Evolutionary conservation across 2,113 vertebrate genomes (phyloP).

Genomic region (Xenopus tropicalis): UCB_Xtro_10.0 CM004450.2:53010501-53011000

Average conservation of each 20-base stretch:
- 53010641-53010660: slow-evolving; percentile 27
- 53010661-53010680: slow-evolving; percentile 14
- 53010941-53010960: no score
- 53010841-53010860: slow-evolving; percentile 9
- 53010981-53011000: no score
- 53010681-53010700: slow-evolving; percentile 39
- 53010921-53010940: not conserved
- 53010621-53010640: slow-evolving; percentile 16
- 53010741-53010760: slow-evolving; percentile 39
- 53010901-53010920: not conserved
- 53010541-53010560: no score
- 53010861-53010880: not conserved
- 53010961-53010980: no score
- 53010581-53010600: slow-evolving; percentile 38
- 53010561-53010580: slow-evolving; percentile 35
- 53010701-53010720: slow-evolving; percentile 39
- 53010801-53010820: slow-evolving; percentile 15
- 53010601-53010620: slow-evolving; percentile 39
- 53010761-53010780: slow-evolving; percentile 43
- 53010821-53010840: not conserved
- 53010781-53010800: slow-evolving; percentile 42
- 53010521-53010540: no score
- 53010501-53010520: no score
- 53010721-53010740: slow-evolving; percentile 41
- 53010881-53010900: slow-evolving; percentile 8